Conservation (phyloP, 2,797 vertebrate species). For the Clangula hyemalis region DNA sequence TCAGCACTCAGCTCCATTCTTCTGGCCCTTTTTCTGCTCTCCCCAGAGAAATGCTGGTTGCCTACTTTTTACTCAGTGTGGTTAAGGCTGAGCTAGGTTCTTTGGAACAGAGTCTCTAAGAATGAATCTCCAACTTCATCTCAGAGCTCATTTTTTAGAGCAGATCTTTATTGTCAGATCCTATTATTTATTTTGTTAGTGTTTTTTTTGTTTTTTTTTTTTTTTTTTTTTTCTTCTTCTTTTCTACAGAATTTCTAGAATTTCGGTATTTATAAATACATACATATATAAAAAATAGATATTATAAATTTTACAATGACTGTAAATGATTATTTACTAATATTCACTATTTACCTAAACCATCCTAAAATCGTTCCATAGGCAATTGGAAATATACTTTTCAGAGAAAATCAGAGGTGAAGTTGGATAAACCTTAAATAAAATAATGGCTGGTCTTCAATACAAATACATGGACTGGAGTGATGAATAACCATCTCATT, state of each 20-base stretch:
- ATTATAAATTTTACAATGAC: background rate
- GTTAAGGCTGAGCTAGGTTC: background rate
- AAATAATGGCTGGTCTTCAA: background rate
- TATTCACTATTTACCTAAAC: background rate
- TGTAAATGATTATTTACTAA: background rate
- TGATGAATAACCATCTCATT: background rate
- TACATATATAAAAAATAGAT: background rate
- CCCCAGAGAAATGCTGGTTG: background rate
- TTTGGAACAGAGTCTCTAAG: background rate
- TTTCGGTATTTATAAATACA: background rate
- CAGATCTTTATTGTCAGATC: background rate
- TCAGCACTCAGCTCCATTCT: background rate
- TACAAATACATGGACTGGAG: background rate
- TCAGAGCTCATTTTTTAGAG: background rate
- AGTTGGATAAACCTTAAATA: background rate
- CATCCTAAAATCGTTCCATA: background rate
- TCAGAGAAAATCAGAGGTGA: background rate
- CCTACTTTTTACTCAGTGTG: background rate
- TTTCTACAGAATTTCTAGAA: background rate
- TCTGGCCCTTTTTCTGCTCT: background rate
- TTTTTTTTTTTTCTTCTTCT: background rate
- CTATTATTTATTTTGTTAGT: background rate
- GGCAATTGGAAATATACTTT: background rate
- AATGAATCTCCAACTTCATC: background rate
- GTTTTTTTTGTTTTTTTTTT: background rate